phyloP scores from a whole-genome alignment of 2,113 vertebrate species.

The Gallinago media region DNA sequence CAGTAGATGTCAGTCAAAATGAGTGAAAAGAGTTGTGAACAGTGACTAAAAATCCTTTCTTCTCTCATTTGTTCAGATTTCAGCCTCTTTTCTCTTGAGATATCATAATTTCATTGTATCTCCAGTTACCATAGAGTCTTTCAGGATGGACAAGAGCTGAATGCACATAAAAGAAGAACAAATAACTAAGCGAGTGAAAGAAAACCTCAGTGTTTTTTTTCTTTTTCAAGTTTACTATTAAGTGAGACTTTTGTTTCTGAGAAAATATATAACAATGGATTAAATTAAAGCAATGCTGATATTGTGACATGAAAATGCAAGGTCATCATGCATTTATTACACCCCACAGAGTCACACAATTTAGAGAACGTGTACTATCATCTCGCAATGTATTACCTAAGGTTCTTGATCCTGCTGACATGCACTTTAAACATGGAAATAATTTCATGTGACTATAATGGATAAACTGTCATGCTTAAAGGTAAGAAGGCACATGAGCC shows the following conservation, averaged over 20 bases:
- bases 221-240: background rate
- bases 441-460: background rate
- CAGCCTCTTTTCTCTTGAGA: constrained; percentile 23
- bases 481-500: background rate
- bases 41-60: constrained; percentile 35
- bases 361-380: background rate
- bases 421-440: background rate
- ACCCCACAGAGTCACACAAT: background rate
- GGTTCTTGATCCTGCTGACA: background rate
- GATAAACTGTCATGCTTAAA: background rate
- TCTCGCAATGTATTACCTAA: background rate
- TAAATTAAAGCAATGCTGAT: constrained; percentile 10
- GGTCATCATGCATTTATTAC: background rate
- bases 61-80: constrained; percentile 34
- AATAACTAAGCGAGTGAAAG: background rate
- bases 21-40: background rate
- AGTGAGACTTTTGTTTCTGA: constrained; percentile 5
- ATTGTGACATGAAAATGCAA: constrained; percentile 10
- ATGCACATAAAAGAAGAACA: constrained; percentile 16
- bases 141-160: constrained; percentile 1
- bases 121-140: background rate
- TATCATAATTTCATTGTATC: constrained; percentile 24
- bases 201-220: background rate
- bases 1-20: background rate
- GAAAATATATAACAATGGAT: constrained; percentile 8